phyloP scores from a whole-genome alignment of 2,888 invertebrate genomes.

The Liodrosophila aerea region DNA sequence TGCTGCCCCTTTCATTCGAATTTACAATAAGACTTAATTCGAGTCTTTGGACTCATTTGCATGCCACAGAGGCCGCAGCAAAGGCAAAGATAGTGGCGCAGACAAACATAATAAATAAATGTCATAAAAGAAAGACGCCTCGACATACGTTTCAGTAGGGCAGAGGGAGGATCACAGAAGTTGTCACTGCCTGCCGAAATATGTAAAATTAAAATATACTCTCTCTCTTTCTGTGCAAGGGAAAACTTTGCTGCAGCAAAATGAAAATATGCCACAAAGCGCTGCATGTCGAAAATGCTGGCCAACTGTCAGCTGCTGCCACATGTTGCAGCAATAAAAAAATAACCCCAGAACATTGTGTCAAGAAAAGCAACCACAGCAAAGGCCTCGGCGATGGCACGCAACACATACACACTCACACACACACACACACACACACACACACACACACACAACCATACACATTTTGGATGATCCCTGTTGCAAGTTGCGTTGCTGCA shows the following conservation, averaged over 20 bases:
- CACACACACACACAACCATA: background rate
- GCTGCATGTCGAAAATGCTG: conserved; percentile 63
- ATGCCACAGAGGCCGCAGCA: conserved; percentile 52
- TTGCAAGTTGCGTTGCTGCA: conserved; percentile 53
- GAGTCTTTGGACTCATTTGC: conserved; percentile 42
- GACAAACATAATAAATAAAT: too few species aligned
- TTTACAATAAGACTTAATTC: conserved; percentile 38
- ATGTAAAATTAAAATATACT: conserved; percentile 67
- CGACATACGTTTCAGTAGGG: conserved; percentile 34
- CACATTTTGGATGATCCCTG: conserved; percentile 57
- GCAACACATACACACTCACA: conserved; percentile 2
- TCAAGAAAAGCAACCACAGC: conserved; percentile 69
- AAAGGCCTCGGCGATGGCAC: conserved; percentile 63
- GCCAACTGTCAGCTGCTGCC: conserved; percentile 25
- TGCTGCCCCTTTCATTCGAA: conserved; percentile 31
- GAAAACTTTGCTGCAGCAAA: conserved; percentile 69
- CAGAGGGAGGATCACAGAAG: conserved; percentile 55
- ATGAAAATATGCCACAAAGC: conserved; percentile 77
- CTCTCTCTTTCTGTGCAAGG: conserved; percentile 10
- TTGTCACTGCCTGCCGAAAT: conserved; percentile 66
- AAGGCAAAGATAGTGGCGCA: conserved; percentile 15
- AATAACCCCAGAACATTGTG: conserved; percentile 46
- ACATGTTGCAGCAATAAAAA: conserved; percentile 4
- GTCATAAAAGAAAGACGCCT: conserved; percentile 16
- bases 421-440: conserved; percentile 1